Base-by-base conservation (phyloP, 2,797 vertebrate species). In the Notolepis coatsorum region DNA sequence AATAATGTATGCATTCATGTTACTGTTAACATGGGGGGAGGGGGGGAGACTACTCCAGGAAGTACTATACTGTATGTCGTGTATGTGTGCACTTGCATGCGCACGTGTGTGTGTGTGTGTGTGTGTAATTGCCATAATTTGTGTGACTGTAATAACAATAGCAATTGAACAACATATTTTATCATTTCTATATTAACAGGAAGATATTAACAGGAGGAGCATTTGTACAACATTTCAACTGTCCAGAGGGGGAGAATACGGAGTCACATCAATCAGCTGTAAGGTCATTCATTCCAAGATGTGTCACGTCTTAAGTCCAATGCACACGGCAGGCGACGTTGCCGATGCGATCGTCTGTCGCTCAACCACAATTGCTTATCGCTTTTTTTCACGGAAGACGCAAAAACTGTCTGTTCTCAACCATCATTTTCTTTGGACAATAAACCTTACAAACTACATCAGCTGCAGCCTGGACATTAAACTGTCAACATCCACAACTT, bases 251-350 rank as follows among this genome's bases (percentile, higher is more conserved):
- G 94, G 94, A 4, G 80, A 91, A 75, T 95, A 92, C 1, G 90
- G 90, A 43, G 94, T 91, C 46, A 77, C 93, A 17, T 88, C 94
- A 37, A 71, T 98, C 46, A 93, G 93, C 86, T 95, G 97, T 94
- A 91, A 87, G 81, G 54, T 30, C 12, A 39, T 45, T 18, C 3
- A n/a, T 58, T 46, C 52, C 27, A 25, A 45, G 20, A 27, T 3
- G 17, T 33, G 13, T 2, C 25, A 23, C 13, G 2, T 30, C 10
- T 27, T 37, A 12, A 53, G 15, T 27, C n/a, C n/a, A n/a, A n/a
- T n/a, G n/a, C n/a, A n/a, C n/a, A n/a, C n/a, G n/a, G n/a, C n/a
- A n/a, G n/a, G n/a, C n/a, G n/a, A n/a, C n/a, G n/a, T n/a, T n/a
- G n/a, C n/a, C n/a, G n/a, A n/a, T n/a, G n/a, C n/a, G n/a, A n/a